Percentiles rank a stretch among this genome's conserved stretches.
Conservation (phyloP, 2,888 invertebrate species). For the Leptinotarsa juncta region DNA sequence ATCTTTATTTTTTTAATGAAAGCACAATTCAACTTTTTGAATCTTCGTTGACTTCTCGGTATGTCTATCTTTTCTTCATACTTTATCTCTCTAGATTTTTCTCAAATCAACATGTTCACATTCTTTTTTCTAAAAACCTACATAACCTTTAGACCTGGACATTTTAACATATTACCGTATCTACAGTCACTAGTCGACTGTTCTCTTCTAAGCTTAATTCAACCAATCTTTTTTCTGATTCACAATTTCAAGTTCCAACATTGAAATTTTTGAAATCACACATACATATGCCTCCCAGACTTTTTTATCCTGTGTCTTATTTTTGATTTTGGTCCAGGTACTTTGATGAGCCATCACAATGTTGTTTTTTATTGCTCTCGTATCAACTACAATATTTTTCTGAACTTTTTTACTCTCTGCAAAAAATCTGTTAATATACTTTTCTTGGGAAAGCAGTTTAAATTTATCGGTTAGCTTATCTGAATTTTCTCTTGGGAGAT, state of each 20-base stretch:
- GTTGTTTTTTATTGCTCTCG: constrained; percentile 55
- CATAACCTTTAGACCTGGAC: constrained; percentile 60
- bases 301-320: constrained; percentile 42
- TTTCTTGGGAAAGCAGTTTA: constrained; percentile 37
- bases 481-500: constrained; percentile 18
- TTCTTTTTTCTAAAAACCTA: constrained; percentile 59
- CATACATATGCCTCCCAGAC: constrained; percentile 59
- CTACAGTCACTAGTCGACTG: constrained; percentile 58
- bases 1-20: constrained; percentile 49
- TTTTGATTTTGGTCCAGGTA: constrained; percentile 50
- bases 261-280: constrained; percentile 58
- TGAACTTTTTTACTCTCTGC: constrained; percentile 51
- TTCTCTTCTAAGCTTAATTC: constrained; percentile 61
- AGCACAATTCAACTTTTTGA: constrained; percentile 66
- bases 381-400: constrained; percentile 53
- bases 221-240: constrained; percentile 52
- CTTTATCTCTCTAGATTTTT: constrained; percentile 70
- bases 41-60: constrained; percentile 71
- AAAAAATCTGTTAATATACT: constrained; percentile 42
- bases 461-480: constrained; percentile 26
- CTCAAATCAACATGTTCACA: constrained; percentile 56
- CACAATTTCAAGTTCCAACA: constrained; percentile 58
- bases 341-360: constrained; percentile 53
- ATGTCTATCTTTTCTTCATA: constrained; percentile 81
- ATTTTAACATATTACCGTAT: constrained; percentile 62